Percentiles rank a stretch among this genome's conserved stretches.
Evolutionary conservation across 2,797 vertebrate species (phyloP).

Genomic region (Thunnus albacares): DNA sequence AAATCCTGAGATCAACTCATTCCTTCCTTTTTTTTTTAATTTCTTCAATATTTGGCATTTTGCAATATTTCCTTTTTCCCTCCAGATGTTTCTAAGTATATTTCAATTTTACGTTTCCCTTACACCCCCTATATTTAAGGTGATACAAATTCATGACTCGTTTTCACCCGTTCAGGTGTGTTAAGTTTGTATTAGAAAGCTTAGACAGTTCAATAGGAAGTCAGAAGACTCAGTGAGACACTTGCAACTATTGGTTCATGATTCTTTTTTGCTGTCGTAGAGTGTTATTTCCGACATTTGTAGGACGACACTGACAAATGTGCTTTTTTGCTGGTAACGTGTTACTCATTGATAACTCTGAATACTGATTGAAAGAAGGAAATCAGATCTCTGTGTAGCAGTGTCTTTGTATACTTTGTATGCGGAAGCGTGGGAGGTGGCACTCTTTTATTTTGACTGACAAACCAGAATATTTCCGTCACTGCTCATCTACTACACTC

Average conservation of each 20-base stretch:
- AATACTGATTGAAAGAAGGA: slow-evolving; percentile 14
- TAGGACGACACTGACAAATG: not conserved
- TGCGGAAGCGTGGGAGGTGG: slow-evolving; percentile 66
- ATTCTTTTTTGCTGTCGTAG: not conserved
- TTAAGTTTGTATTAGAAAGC: not conserved
- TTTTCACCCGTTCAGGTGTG: not conserved
- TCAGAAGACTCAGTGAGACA: not conserved
- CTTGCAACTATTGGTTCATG: not conserved
- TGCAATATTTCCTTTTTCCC: not conserved
- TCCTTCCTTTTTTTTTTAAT: not conserved
- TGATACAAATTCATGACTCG: not conserved
- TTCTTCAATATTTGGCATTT: not conserved
- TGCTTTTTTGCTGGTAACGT: not conserved
- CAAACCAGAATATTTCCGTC: slow-evolving; percentile 61
- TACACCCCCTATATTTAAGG: not conserved
- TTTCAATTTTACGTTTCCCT: not conserved
- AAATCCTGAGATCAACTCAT: slow-evolving; percentile 17
- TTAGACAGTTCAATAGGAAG: not conserved
- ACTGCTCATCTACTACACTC: slow-evolving; percentile 12
- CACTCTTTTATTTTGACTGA: slow-evolving; percentile 54
- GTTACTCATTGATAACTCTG: slow-evolving; percentile 8
- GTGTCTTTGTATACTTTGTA: slow-evolving; percentile 12
- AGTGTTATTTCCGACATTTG: not conserved
- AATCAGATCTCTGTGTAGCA: slow-evolving; percentile 7
- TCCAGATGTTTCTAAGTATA: not conserved